Base-by-base conservation (phyloP, 2,888 invertebrate species). In the Luperina nickerlii region DNA sequence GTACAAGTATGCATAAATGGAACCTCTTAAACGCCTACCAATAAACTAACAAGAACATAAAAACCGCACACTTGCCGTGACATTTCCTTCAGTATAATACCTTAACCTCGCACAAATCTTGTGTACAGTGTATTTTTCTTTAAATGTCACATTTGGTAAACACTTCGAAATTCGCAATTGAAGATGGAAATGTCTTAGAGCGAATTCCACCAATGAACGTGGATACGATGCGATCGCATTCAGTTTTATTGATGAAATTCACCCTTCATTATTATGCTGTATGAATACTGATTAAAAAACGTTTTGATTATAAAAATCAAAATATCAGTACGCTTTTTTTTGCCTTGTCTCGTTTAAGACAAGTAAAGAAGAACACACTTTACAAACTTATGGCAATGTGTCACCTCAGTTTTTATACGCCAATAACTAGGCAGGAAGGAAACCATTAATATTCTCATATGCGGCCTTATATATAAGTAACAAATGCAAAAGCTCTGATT, bases 401-500 rank as follows among this genome's bases (percentile, higher is more conserved):
- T 68, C 70, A 67, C 67, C 51, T 65, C 13, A 45, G 45, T 65
- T 70, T 15, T 38, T 24, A 27, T 20, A 45, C 9, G 24, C 63
- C 45, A 74, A 76, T 9, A 7, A 72, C 54, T 3, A 71, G 32
- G 24, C n/a, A 62, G 67, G 15, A 38, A 15, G 68, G 15, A 27
- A 1, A 65, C 67, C 72, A 85, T 80, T 72, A 77, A 84, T 76
- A 79, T 84, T n/a, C 60, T 15, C 65, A 74, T 71, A 87, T 5
- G 24, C 38, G 69, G 54, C 63, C 60, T 63, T 87, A 84, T 75
- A 84, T 79, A 51, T 67, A 27, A 57, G 76, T 38, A 76, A 68
- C 42, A 66, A 73, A 87, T 87, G 85, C 76, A 80, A 85, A 85
- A 80, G 75, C 18, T 38, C n/a, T 60, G 74, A 87, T 87, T 75